These are phyloP conservation scores for Mola mola DNA, from an alignment of 2,113 vertebrate species.

Conservation along the genomic window DNA sequence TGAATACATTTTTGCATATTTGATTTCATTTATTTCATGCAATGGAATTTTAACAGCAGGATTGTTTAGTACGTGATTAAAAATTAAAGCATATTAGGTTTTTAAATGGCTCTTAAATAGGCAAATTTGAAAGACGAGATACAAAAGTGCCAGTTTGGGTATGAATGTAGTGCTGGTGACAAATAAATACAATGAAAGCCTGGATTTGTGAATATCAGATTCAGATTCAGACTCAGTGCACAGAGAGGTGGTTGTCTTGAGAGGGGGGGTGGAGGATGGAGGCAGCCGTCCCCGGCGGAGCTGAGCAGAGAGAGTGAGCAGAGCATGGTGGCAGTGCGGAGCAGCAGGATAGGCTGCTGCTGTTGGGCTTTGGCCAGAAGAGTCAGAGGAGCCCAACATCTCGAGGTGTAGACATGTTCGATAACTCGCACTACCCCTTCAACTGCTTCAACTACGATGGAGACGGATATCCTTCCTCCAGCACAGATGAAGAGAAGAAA, in stretches of 20 bases:
- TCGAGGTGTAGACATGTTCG: constrained; percentile 86
- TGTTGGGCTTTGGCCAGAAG: constrained; percentile 44
- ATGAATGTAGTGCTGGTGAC: too few relatives aligned
- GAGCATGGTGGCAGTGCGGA: constrained; percentile 61
- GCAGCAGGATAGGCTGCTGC: constrained; percentile 57
- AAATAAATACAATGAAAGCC: neutral
- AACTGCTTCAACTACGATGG: constrained; percentile 98
- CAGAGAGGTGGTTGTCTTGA: constrained; percentile 40
- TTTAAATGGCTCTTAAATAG: too few relatives aligned
- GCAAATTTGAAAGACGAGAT: too few relatives aligned
- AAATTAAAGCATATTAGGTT: too few relatives aligned
- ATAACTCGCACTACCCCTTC: constrained; percentile 95
- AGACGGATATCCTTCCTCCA: constrained; percentile 91
- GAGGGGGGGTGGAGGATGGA: constrained; percentile 6
- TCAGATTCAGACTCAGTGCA: neutral
- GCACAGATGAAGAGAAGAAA: constrained; percentile 91
- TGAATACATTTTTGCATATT: too few relatives aligned
- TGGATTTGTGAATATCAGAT: neutral
- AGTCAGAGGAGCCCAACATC: constrained; percentile 24
- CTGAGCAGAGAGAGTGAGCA: constrained; percentile 47
- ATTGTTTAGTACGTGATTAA: too few relatives aligned
- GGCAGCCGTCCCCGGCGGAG: constrained; percentile 41
- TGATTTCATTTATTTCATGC: too few relatives aligned
- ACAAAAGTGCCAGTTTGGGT: too few relatives aligned
- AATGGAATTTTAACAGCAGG: too few relatives aligned